phyloP scores from a whole-genome alignment of 2,888 invertebrate species.

The Polyploca ridens region DNA sequence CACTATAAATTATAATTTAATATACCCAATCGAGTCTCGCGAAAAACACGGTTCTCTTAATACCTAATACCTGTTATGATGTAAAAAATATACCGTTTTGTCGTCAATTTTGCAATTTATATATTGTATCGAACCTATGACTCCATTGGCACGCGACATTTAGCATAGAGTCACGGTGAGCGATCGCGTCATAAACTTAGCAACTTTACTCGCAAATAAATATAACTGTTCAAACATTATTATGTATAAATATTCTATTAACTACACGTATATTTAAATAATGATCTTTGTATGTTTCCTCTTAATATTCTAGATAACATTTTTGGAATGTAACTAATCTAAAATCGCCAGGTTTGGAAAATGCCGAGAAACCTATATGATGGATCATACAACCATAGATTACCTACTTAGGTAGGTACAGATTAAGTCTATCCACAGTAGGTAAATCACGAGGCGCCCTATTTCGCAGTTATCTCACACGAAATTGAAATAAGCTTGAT shows the following conservation, averaged over 20 bases:
- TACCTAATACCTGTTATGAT: slow-evolving; percentile 44
- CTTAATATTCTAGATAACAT: too few relatives aligned
- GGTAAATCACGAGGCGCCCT: slow-evolving; percentile 47
- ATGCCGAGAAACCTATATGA: too few relatives aligned
- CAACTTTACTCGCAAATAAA: slow-evolving; percentile 15
- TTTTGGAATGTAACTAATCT: too few relatives aligned
- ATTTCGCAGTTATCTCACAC: slow-evolving; percentile 56
- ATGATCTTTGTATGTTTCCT: too few relatives aligned
- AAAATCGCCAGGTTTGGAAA: too few relatives aligned
- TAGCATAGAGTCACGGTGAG: slow-evolving; percentile 62
- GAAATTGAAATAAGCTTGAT: slow-evolving; percentile 72
- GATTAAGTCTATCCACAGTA: slow-evolving; percentile 1
- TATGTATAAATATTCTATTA: too few relatives aligned
- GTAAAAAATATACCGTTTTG: slow-evolving; percentile 59
- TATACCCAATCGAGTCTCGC: not conserved
- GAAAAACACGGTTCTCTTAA: too few relatives aligned
- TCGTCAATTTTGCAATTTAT: slow-evolving; percentile 73
- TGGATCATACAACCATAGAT: too few relatives aligned
- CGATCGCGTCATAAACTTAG: slow-evolving; percentile 40
- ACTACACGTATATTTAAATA: too few relatives aligned
- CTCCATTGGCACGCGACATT: slow-evolving; percentile 80
- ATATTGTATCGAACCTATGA: slow-evolving; percentile 73
- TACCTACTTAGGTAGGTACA: not conserved
- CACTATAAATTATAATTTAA: slow-evolving; percentile 14
- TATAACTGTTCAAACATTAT: not conserved